A percentile compares a stretch with the other conserved stretches of the same genome.
Conservation (phyloP, 2,797 vertebrate species). For the Triplophysa yarkandensis region DNA sequence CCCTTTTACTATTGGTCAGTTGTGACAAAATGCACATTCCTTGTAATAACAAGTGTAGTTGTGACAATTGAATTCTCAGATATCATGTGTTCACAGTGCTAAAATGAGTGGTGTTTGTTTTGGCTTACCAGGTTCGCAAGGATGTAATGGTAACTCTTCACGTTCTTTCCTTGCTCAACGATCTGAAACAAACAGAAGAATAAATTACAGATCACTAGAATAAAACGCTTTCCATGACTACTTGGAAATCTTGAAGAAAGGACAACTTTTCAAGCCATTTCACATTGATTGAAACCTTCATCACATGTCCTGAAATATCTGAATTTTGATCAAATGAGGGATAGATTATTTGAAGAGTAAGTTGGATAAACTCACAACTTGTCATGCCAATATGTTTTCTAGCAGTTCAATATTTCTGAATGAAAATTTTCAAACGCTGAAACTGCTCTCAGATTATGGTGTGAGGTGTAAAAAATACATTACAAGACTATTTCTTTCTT, state of each 20-base stretch:
- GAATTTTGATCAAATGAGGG: neutral
- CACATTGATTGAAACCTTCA: neutral
- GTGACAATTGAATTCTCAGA: conserved; percentile 22
- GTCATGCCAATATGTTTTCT: neutral
- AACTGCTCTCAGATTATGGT: neutral
- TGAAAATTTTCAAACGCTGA: neutral
- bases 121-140: conserved; percentile 95
- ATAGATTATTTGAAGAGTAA: too few species aligned
- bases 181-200: conserved; percentile 80
- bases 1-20: conserved; percentile 23
- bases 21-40: conserved; percentile 34
- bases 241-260: neutral
- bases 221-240: neutral
- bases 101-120: neutral
- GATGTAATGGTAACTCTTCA: conserved; percentile 98
- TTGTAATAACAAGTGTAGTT: conserved; percentile 18
- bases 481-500: neutral
- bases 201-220: neutral
- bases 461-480: neutral
- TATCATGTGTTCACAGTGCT: too few species aligned
- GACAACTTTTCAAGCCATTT: neutral
- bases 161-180: conserved; percentile 92
- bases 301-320: neutral
- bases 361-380: neutral
- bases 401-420: neutral